These are phyloP conservation scores for Drosophila eohydei DNA, from an alignment of 2,888 invertebrate genomes.

Conservation along the genomic window DNA sequence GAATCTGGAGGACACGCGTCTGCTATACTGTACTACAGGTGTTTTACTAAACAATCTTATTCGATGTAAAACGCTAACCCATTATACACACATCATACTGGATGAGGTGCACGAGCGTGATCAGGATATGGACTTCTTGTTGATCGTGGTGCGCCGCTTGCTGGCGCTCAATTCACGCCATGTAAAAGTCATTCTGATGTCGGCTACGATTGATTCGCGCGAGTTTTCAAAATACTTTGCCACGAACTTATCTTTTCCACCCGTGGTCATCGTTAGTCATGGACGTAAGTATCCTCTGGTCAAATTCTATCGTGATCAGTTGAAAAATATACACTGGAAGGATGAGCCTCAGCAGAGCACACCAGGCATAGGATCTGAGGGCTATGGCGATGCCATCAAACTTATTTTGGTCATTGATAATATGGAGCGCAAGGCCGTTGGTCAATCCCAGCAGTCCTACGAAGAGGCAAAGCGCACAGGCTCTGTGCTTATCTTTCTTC, in stretches of 20 bases:
- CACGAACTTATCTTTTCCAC: slow-evolving; percentile 85
- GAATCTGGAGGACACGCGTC: slow-evolving; percentile 87
- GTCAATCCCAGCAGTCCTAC: slow-evolving; percentile 77
- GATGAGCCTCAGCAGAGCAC: slow-evolving; percentile 80
- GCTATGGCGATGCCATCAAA: slow-evolving; percentile 87
- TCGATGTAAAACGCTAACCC: slow-evolving; percentile 88
- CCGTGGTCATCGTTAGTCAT: slow-evolving; percentile 86
- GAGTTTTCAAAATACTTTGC: slow-evolving; percentile 83
- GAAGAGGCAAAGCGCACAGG: slow-evolving; percentile 49
- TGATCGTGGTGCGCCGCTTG: slow-evolving; percentile 92
- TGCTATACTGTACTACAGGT: slow-evolving; percentile 95
- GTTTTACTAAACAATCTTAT: slow-evolving; percentile 92
- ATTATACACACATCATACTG: slow-evolving; percentile 94
- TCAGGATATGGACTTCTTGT: slow-evolving; percentile 95
- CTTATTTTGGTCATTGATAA: slow-evolving; percentile 87
- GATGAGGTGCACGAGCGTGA: slow-evolving; percentile 98
- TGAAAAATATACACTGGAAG: slow-evolving; percentile 82
- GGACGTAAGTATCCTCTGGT: slow-evolving; percentile 87
- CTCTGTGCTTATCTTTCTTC: slow-evolving; percentile 94
- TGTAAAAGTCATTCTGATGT: slow-evolving; percentile 94
- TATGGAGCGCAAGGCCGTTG: slow-evolving; percentile 66
- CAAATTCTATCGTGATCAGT: slow-evolving; percentile 87
- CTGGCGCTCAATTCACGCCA: slow-evolving; percentile 88
- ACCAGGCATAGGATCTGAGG: slow-evolving; percentile 87
- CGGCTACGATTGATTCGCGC: slow-evolving; percentile 93